phyloP scores from a whole-genome alignment of 2,888 invertebrate species.

The Mesodorylaimus sp. region DNA sequence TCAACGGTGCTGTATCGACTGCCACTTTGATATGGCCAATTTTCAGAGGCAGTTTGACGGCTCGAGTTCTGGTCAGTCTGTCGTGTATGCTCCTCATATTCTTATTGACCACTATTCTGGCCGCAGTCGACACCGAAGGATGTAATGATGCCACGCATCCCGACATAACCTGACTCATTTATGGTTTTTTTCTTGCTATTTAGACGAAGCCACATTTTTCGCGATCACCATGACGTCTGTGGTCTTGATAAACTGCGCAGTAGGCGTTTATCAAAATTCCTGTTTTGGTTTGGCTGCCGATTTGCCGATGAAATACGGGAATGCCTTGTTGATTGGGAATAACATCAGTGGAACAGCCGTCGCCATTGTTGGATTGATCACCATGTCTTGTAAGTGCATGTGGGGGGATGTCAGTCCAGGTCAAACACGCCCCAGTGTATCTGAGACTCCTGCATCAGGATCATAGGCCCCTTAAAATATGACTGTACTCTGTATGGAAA shows the following conservation, averaged over 20 bases:
- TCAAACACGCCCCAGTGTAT: too few species aligned
- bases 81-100: constrained; percentile 27
- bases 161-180: too few species aligned
- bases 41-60: constrained; percentile 57
- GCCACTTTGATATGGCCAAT: too few species aligned
- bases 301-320: constrained; percentile 73
- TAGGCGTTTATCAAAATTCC: constrained; percentile 91
- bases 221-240: constrained; percentile 34
- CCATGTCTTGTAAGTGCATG: constrained; percentile 19
- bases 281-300: constrained; percentile 87
- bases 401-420: too few species aligned
- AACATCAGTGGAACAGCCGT: constrained; percentile 30
- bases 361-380: constrained; percentile 22
- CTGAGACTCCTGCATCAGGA: too few species aligned
- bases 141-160: constrained; percentile 35
- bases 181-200: too few species aligned
- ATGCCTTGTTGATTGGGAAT: constrained; percentile 59
- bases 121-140: constrained; percentile 32
- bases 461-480: too few species aligned
- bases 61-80: constrained; percentile 49
- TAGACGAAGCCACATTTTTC: constrained; percentile 35
- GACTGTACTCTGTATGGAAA: too few species aligned
- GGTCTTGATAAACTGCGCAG: constrained; percentile 43
- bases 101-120: constrained; percentile 33
- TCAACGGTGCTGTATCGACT: too few species aligned